Percentiles rank a stretch among this genome's conserved stretches.
Conservation (phyloP, 1,140 invertebrate species). For the Brachionus asplanchnoidis region DNA sequence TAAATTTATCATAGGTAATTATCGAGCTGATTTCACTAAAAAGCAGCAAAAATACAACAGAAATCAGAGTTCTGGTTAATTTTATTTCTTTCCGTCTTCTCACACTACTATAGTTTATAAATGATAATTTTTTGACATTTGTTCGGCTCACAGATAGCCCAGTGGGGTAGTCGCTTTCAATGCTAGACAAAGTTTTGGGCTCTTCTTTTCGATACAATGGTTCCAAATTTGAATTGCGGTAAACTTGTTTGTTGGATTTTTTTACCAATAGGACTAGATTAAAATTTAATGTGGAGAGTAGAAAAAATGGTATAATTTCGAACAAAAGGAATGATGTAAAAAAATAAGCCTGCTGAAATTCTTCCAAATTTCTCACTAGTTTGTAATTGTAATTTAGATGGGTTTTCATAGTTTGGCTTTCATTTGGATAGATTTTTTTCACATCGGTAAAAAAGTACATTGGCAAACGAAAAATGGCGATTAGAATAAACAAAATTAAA, state of each 20-base stretch:
- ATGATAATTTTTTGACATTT: not conserved
- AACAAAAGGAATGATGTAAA: constrained; percentile 5
- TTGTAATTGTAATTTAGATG: not conserved
- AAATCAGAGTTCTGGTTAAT: constrained; percentile 43
- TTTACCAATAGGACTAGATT: constrained; percentile 27
- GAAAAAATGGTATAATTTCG: constrained; percentile 34
- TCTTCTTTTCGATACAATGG: not conserved
- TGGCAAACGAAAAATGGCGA: not conserved
- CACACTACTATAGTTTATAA: not conserved
- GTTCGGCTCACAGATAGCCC: not conserved
- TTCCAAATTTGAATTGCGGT: not conserved
- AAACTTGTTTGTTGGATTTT: constrained; percentile 28
- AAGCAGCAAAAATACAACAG: constrained; percentile 42
- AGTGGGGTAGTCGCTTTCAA: not conserved
- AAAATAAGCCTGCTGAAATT: constrained; percentile 24
- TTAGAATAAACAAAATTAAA: not conserved
- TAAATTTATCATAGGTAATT: constrained; percentile 36
- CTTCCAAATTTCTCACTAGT: not conserved
- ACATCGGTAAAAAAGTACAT: constrained; percentile 36
- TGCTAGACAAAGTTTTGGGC: not conserved
- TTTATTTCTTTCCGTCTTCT: constrained; percentile 38
- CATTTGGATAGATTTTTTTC: not conserved
- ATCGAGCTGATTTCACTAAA: constrained; percentile 43
- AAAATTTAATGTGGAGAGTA: constrained; percentile 30
- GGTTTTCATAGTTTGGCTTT: too few relatives aligned